Percentiles rank a stretch among this genome's conserved stretches.
Conservation (phyloP, 2,888 invertebrate species). For the Sisyra nigra region DNA sequence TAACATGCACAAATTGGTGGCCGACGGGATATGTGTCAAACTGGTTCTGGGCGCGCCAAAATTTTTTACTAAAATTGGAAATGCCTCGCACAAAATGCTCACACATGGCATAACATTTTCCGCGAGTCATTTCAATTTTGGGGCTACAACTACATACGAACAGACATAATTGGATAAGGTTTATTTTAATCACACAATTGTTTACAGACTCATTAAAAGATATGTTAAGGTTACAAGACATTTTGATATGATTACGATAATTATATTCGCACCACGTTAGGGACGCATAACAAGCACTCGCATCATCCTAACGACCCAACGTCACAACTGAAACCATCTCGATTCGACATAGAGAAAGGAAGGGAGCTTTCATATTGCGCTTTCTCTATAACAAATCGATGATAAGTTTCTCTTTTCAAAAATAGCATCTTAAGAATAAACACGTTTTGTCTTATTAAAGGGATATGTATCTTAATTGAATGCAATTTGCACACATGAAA, state of each 20-base stretch:
- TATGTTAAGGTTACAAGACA: too few species aligned
- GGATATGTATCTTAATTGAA: neutral
- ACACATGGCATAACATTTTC: neutral
- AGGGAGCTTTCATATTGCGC: too few species aligned
- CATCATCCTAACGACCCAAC: too few species aligned
- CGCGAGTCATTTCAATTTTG: too few species aligned
- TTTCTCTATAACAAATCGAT: neutral
- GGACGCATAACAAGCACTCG: too few species aligned
- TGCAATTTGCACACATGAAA: neutral
- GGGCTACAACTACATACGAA: slow-evolving; percentile 3
- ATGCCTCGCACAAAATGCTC: neutral
- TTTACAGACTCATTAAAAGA: slow-evolving; percentile 3
- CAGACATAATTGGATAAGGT: neutral
- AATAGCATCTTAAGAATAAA: neutral
- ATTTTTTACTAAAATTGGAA: neutral
- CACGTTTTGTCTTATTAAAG: neutral
- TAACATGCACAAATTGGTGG: slow-evolving; percentile 6
- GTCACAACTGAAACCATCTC: too few species aligned
- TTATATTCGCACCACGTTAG: too few species aligned
- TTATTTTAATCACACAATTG: slow-evolving; percentile 3
- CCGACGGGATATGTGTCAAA: slow-evolving; percentile 9
- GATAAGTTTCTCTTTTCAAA: neutral
- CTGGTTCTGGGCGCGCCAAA: slow-evolving; percentile 8
- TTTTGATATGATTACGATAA: too few species aligned
- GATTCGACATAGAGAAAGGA: too few species aligned